Percentiles rank a stretch among this genome's conserved stretches.
These are phyloP conservation scores for Antheraea pernyi DNA, from an alignment of 1,140 invertebrate species.

Conservation along the genomic window DNA sequence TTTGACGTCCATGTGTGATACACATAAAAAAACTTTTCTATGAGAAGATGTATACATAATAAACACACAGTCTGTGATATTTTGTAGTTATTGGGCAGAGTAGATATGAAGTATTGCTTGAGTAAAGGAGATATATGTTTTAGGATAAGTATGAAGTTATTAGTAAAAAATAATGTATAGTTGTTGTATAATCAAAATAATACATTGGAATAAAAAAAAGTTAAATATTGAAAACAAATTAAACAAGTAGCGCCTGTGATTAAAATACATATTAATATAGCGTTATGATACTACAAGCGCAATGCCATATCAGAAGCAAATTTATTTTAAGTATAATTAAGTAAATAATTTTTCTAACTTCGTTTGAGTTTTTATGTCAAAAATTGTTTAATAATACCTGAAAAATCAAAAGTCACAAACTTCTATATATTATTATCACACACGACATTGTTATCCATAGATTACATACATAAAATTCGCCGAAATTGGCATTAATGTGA, in stretches of 20 bases:
- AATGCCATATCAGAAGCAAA: conserved; percentile 75
- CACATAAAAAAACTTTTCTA: conserved; percentile 71
- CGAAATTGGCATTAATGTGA: neutral
- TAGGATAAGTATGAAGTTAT: conserved; percentile 68
- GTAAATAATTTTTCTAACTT: conserved; percentile 25
- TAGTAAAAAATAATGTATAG: conserved; percentile 71
- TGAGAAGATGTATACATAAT: conserved; percentile 78
- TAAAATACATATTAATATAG: conserved; percentile 71
- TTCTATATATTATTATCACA: neutral
- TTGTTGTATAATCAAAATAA: conserved; percentile 61
- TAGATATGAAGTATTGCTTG: conserved; percentile 77
- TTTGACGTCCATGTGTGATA: conserved; percentile 77
- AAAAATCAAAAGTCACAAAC: conserved; percentile 2
- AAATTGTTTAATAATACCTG: conserved; percentile 7
- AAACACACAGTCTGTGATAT: conserved; percentile 79
- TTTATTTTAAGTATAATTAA: conserved; percentile 66
- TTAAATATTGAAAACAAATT: conserved; percentile 53
- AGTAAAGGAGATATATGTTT: conserved; percentile 73
- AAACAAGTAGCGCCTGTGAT: conserved; percentile 72
- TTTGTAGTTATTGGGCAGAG: conserved; percentile 77
- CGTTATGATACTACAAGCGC: conserved; percentile 56
- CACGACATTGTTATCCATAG: neutral
- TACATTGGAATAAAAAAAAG: conserved; percentile 30
- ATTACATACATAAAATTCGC: neutral
- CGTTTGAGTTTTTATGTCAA: conserved; percentile 11